Evolutionary conservation across 2,797 vertebrate species (phyloP), one percentile per base, ranked within the genome.

Genomic region (Rhynchotus rufescens): DNA sequence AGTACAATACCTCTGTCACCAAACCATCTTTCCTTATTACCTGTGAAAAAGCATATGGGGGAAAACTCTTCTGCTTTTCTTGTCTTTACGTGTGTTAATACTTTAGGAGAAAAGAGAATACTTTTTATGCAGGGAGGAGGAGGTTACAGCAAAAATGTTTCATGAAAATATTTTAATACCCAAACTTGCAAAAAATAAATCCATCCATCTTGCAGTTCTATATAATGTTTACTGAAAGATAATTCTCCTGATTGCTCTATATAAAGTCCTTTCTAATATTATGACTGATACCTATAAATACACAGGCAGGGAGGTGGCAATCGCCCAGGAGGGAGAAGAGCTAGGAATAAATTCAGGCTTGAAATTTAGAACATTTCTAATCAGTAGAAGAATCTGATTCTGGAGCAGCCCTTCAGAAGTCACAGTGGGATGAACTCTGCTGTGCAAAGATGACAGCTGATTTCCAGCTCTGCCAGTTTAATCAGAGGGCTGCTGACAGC

Each of bases 261-360:
- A 64, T 80, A 57, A 90, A 86, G 47, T 86, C 67, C 60, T 89
- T 89, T 86, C 45, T 92, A 79, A 81, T 93, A 66, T 57, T 88
- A 23, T 84, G 89, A 92, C 86, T 81, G 85, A 92, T 93, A 36
- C 22, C 40, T 92, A 3, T 88, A 88, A 90, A 74, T 86, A 67
- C 34, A 73, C 44, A 57, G 66, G 47, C 74, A 92, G 44, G 52
- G 47, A 87, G 67, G 80, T 73, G 38, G 80, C 64, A 92, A 90
- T 89, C 87, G 89, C 30, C 34, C 73, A 90, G 51, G 65, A 92
- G 26, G 52, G 23, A 86, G 49, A 95, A 89, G 78, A 93, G 83
- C 67, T 81, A 82, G 89, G 87, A 93, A 95, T 91, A 93, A 89
- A 95, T 92, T 84, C 77, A 77, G 20, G 6, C 25, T 84, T 67